phyloP scores from a whole-genome alignment of 1,140 invertebrate genomes.

The Macrotrachela quadricornifera region DNA sequence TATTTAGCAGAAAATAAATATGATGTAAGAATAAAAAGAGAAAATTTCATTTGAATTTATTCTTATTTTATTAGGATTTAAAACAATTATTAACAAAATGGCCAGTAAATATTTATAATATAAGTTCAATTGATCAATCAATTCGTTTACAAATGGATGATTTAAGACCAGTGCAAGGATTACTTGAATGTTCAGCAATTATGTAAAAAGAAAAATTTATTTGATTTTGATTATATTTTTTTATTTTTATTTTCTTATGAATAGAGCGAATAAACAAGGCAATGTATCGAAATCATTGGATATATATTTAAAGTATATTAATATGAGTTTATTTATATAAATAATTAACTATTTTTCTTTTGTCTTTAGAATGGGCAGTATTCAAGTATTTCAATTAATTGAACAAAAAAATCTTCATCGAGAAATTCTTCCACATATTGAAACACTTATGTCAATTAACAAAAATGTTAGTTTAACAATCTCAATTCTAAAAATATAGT shows the following conservation, averaged over 20 bases:
- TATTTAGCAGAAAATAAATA: constrained; percentile 59
- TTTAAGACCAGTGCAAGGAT: constrained; percentile 44
- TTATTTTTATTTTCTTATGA: neutral
- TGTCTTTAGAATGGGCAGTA: neutral
- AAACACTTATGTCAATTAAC: too few species aligned
- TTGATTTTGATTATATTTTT: neutral
- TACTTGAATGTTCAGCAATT: constrained; percentile 67
- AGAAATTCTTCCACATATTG: too few species aligned
- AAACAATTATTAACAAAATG: constrained; percentile 66
- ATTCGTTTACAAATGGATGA: too few species aligned
- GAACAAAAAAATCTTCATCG: too few species aligned
- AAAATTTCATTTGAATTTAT: neutral
- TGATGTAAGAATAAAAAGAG: constrained; percentile 27
- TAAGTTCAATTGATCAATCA: constrained; percentile 18
- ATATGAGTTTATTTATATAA: neutral
- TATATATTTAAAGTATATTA: neutral
- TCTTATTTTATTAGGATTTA: constrained; percentile 41
- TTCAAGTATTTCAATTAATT: neutral
- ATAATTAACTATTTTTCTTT: neutral
- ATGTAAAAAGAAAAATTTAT: constrained; percentile 47
- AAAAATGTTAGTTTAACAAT: too few species aligned
- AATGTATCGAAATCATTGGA: too few species aligned
- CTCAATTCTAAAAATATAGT: too few species aligned
- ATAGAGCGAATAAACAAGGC: too few species aligned
- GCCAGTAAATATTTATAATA: constrained; percentile 62